Percentiles rank a stretch among this genome's conserved stretches.
Conservation (phyloP, 2,888 invertebrate genomes). For the Colostygia pectinataria region DNA sequence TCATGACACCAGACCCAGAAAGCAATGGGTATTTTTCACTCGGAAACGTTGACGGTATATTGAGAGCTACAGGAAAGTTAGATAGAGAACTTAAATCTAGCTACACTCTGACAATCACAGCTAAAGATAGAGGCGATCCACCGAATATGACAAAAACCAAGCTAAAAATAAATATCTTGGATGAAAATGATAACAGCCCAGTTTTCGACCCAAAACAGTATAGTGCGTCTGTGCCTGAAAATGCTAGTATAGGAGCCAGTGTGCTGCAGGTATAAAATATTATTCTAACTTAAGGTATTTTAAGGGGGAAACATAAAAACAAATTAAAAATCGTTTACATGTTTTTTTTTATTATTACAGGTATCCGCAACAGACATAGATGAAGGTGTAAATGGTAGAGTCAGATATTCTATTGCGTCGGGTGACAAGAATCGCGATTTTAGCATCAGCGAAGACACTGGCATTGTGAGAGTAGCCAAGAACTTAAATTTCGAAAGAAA, state of each 20-base stretch:
- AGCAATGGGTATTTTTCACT: constrained; percentile 89
- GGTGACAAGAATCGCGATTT: constrained; percentile 97
- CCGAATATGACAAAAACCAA: constrained; percentile 87
- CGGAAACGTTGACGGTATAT: constrained; percentile 93
- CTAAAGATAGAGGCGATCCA: constrained; percentile 94
- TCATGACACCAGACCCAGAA: constrained; percentile 86
- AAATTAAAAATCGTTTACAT: neutral
- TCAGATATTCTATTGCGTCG: constrained; percentile 93
- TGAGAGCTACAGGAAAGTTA: constrained; percentile 92
- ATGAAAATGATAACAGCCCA: constrained; percentile 95
- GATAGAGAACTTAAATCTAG: constrained; percentile 91
- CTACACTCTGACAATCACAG: constrained; percentile 90
- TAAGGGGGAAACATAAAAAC: too few species aligned
- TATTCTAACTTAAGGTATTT: too few species aligned
- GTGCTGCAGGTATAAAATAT: constrained; percentile 89
- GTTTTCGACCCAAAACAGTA: constrained; percentile 95
- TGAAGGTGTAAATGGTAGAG: constrained; percentile 94
- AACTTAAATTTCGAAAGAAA: constrained; percentile 96
- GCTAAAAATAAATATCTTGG: constrained; percentile 89
- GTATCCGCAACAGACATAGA: constrained; percentile 95
- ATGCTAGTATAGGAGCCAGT: constrained; percentile 96
- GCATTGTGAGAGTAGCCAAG: constrained; percentile 94
- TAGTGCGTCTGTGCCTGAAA: constrained; percentile 94
- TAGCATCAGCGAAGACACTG: constrained; percentile 95
- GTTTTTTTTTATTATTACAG: constrained; percentile 59